A percentile compares a stretch with the other conserved stretches of the same genome.
These are phyloP conservation scores for Eretmochelys imbricata DNA, from an alignment of 2,113 vertebrate species.

Conservation along the genomic window DNA sequence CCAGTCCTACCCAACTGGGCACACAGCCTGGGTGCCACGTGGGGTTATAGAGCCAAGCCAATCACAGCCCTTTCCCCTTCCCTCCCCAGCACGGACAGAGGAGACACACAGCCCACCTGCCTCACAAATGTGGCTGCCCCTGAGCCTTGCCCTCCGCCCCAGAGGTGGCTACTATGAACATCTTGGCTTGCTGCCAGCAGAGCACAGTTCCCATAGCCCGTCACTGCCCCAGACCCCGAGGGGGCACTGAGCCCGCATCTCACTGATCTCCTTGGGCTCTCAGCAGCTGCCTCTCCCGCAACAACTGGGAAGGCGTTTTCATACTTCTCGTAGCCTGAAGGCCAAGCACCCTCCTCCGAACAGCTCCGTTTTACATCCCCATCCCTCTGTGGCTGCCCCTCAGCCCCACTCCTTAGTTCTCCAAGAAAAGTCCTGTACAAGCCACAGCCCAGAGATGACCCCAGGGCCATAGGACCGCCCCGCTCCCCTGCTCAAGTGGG, in stretches of 20 bases:
- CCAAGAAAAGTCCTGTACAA: neutral
- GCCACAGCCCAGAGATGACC: neutral
- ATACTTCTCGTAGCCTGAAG: neutral
- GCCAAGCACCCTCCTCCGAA: too few species aligned
- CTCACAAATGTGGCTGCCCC: neutral
- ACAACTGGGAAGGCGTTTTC: neutral
- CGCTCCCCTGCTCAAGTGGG: too few species aligned
- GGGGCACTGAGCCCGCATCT: neutral
- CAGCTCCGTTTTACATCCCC: too few species aligned
- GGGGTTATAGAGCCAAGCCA: neutral
- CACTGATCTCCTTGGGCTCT: neutral
- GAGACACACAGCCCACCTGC: neutral
- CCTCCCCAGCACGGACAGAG: neutral
- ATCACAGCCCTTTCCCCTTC: neutral
- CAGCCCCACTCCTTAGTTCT: neutral
- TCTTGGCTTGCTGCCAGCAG: neutral
- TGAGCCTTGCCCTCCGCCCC: neutral
- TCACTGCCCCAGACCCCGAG: neutral
- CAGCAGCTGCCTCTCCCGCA: neutral
- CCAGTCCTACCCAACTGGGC: neutral
- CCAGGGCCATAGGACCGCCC: rapidly evolving
- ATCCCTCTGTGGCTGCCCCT: neutral
- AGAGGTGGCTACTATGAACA: neutral
- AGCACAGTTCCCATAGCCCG: neutral
- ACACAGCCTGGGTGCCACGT: neutral